phyloP scores from a whole-genome alignment of 2,888 invertebrate species.

The Lacanobia oleracea region DNA sequence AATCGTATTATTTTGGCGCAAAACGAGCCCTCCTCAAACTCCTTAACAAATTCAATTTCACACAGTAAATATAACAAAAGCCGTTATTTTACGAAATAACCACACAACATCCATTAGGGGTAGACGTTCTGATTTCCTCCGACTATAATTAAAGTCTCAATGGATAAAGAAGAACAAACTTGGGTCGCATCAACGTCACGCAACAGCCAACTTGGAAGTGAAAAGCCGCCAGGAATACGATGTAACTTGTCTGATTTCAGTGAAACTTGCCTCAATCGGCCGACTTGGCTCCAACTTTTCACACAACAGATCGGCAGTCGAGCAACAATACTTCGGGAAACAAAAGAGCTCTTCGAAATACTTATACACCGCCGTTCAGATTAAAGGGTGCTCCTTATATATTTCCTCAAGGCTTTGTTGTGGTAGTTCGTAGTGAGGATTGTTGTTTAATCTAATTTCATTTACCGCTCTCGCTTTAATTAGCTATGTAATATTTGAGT shows the following conservation, averaged over 20 bases:
- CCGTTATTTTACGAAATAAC: slow-evolving; percentile 48
- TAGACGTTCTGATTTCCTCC: slow-evolving; percentile 67
- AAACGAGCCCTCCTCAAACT: background rate
- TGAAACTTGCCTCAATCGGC: slow-evolving; percentile 83
- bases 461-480: slow-evolving; percentile 49
- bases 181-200: slow-evolving; percentile 84
- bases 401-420: slow-evolving; percentile 54
- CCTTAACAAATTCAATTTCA: slow-evolving; percentile 5
- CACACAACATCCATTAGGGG: slow-evolving; percentile 59
- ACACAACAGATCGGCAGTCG: slow-evolving; percentile 79
- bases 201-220: slow-evolving; percentile 81
- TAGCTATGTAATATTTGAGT: slow-evolving; percentile 32
- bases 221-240: slow-evolving; percentile 84
- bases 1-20: background rate
- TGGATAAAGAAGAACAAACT: slow-evolving; percentile 84
- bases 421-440: slow-evolving; percentile 44
- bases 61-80: slow-evolving; percentile 14
- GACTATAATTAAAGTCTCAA: slow-evolving; percentile 79
- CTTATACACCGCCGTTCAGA: slow-evolving; percentile 76
- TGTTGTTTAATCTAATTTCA: slow-evolving; percentile 48
- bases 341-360: slow-evolving; percentile 83
- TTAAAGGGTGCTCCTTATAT: slow-evolving; percentile 68
- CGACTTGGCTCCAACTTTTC: slow-evolving; percentile 80
- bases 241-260: slow-evolving; percentile 85
- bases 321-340: slow-evolving; percentile 84